These are phyloP conservation scores for Anser cygnoides DNA, from an alignment of 2,113 vertebrate genomes.

Conservation along the genomic window DNA sequence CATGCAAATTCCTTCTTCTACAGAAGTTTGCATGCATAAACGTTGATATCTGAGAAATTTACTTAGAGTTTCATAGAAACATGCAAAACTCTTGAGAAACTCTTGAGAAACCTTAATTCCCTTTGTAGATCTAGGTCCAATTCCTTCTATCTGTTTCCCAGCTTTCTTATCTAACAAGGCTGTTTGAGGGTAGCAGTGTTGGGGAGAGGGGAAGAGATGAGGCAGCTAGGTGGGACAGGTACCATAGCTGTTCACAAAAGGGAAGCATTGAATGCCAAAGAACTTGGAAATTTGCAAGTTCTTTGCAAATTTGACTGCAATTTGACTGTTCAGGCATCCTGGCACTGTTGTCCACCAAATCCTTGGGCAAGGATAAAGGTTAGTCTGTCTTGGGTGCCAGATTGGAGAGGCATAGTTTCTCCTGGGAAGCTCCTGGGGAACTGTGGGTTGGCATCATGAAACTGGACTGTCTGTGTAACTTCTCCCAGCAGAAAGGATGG, in stretches of 20 bases:
- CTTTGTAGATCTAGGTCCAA: background rate
- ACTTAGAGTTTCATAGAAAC: background rate
- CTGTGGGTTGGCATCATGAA: background rate
- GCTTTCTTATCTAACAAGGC: too few relatives aligned
- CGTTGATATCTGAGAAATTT: background rate
- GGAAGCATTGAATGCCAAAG: background rate
- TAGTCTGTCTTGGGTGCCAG: background rate
- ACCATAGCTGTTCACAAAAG: background rate
- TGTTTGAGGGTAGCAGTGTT: too few relatives aligned
- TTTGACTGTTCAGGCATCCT: background rate
- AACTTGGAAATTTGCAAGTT: background rate
- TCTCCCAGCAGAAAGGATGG: background rate
- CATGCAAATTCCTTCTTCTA: background rate
- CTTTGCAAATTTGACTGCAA: too few relatives aligned
- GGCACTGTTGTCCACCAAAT: background rate
- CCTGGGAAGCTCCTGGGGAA: background rate
- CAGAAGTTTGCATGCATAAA: background rate
- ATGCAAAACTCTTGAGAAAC: background rate
- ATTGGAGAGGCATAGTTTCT: background rate
- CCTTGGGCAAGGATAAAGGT: background rate
- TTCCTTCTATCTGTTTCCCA: background rate
- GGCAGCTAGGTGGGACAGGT: too few relatives aligned
- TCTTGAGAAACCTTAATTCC: background rate
- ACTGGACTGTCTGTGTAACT: fast-evolving
- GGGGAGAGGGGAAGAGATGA: too few relatives aligned